These are phyloP conservation scores for Aethina tumida DNA, from an alignment of 1,140 invertebrate species.

Conservation along the genomic window DNA sequence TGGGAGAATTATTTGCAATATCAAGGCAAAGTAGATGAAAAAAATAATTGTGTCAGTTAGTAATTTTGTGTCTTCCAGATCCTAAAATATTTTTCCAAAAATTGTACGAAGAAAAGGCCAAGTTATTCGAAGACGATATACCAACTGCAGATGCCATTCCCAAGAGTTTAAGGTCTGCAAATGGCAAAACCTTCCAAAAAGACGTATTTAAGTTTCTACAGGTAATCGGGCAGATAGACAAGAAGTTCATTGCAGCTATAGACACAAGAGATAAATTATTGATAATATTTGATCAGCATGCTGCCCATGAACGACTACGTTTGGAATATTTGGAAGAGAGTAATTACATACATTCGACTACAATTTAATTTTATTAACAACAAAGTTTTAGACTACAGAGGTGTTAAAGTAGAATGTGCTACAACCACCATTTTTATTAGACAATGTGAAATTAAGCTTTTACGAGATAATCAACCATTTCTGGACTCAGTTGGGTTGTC, in stretches of 20 bases:
- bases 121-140: constrained; percentile 19
- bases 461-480: too few relatives aligned
- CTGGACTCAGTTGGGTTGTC: too few relatives aligned
- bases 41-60: neutral
- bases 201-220: constrained; percentile 27
- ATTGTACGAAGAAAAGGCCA: constrained; percentile 27
- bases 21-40: constrained; percentile 17
- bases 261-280: constrained; percentile 36
- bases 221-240: constrained; percentile 57
- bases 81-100: constrained; percentile 27
- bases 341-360: constrained; percentile 5
- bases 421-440: too few relatives aligned
- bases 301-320: constrained; percentile 60
- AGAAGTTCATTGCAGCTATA: constrained; percentile 53
- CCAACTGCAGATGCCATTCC: constrained; percentile 12
- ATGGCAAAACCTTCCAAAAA: constrained; percentile 21
- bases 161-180: constrained; percentile 9
- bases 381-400: constrained; percentile 16
- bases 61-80: constrained; percentile 22
- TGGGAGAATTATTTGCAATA: constrained; percentile 31
- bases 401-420: constrained; percentile 7
- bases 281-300: constrained; percentile 65
- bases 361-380: constrained; percentile 7
- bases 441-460: too few relatives aligned
- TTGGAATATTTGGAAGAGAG: constrained; percentile 46